Evolutionary conservation across 2,797 vertebrate species (phyloP), one percentile per base, ranked within the genome.

Genomic region (Sebastes itinus): DNA sequence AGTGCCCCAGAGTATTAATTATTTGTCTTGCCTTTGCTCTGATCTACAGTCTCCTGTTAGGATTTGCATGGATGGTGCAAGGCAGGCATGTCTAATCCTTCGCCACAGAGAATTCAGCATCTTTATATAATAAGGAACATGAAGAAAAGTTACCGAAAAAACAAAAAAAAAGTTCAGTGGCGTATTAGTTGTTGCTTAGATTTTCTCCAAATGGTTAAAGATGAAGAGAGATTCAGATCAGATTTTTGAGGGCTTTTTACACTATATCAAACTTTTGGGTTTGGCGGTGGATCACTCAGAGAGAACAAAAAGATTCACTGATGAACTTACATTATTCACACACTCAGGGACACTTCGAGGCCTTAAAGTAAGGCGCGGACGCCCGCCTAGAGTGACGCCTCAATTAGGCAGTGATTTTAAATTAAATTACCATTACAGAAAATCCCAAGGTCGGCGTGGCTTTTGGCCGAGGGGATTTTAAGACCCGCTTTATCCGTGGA

Each of bases 1-100:
- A 66, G 76, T 55, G 80, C 91, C 92, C 93, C 78, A 61, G 92
- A 89, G 94, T 88, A 92, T 92, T 92, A 92, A 94, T 94, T 94
- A 94, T 93, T 88, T 92, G 87, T 90, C 82, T 86, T 88, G 81
- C 86, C 89, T 75, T 72, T n/a, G 54, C 81, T 92, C 88, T 92
- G 92, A 94, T 94, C 91, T 92, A 32, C 67, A 18, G 80, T 80
- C 85, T 83, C 82, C 84, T 89, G 87, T 90, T 85, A 86, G 82
- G 75, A 90, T 91, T 88, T 91, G 87, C 89, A 92, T 89, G 88
- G 83, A 81, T 86, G 92, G 82, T 85, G 88, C 74, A 80, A 85
- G 86, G 89, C 83, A 75, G 84, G 78, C 85, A 81, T 86, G 82
- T 92, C 87, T 92, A 92, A 92, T 93, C 87, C 87, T 75, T 68